These are phyloP conservation scores for Trichonephila clavipes DNA, from an alignment of 1,140 invertebrate genomes.

Conservation along the genomic window DNA sequence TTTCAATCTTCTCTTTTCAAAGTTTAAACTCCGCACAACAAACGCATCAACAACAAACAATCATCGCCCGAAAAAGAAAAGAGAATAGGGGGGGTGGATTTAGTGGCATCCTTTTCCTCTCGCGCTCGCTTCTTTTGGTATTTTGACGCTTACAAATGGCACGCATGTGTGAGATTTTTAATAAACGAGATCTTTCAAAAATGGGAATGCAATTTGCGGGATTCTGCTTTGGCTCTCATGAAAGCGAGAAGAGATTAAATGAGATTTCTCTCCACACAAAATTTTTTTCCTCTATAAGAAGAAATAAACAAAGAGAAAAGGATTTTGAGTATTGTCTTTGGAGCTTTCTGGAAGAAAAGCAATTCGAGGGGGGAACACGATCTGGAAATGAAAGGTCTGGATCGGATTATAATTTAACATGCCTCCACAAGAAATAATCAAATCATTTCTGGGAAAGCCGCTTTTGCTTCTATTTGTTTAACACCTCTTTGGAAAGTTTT, in stretches of 20 bases:
- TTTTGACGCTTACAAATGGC: neutral
- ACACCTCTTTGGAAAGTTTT: neutral
- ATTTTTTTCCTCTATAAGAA: neutral
- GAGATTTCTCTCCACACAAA: slow-evolving; percentile 24
- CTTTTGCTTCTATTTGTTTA: slow-evolving; percentile 22
- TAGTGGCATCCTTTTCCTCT: neutral
- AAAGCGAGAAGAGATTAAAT: slow-evolving; percentile 52
- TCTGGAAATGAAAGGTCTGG: slow-evolving; percentile 45
- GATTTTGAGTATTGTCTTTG: slow-evolving; percentile 2
- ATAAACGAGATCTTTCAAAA: slow-evolving; percentile 30
- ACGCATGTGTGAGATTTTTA: neutral
- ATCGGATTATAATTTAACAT: slow-evolving; percentile 72
- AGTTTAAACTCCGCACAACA: neutral
- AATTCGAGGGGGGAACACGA: slow-evolving; percentile 59
- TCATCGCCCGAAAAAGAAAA: neutral
- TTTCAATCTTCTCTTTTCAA: neutral
- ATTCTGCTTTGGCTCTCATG: neutral
- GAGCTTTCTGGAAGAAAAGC: slow-evolving; percentile 25
- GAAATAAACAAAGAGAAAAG: slow-evolving; percentile 6
- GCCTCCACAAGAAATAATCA: slow-evolving; percentile 59
- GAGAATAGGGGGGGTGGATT: neutral
- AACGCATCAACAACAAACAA: neutral
- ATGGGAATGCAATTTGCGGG: neutral
- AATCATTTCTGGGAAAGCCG: slow-evolving; percentile 35
- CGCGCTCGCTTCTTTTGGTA: neutral